A percentile compares a stretch with the other conserved stretches of the same genome.
Conservation (phyloP, 2,888 invertebrate species). For the Podabrus alpinus region DNA sequence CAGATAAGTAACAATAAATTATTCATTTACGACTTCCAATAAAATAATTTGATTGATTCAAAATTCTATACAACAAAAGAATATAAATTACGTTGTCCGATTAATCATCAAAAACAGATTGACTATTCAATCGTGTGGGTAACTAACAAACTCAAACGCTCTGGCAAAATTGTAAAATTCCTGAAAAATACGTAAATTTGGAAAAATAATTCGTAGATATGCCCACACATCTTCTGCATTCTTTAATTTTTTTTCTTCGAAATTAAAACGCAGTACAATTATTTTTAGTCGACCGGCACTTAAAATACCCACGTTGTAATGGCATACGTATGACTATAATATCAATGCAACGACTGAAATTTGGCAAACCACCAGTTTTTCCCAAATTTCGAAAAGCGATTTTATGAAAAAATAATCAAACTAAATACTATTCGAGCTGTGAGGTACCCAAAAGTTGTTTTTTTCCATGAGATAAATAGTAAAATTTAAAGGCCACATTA, state of each 20-base stretch:
- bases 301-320: not conserved
- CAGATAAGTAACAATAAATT: not conserved
- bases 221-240: no score
- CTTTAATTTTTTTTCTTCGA: not conserved
- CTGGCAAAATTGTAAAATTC: not conserved
- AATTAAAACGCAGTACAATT: not conserved
- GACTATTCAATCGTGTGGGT: no score
- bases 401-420: no score
- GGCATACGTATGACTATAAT: not conserved
- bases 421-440: no score
- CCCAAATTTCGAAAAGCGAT: not conserved
- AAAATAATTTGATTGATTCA: not conserved
- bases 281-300: not conserved
- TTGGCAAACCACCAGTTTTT: not conserved
- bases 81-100: no score
- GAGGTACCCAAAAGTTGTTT: not conserved
- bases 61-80: no score
- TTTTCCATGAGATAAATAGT: not conserved
- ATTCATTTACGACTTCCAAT: not conserved
- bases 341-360: not conserved
- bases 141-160: not conserved
- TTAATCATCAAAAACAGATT: no score
- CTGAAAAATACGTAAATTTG: not conserved
- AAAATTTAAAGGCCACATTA: not conserved
- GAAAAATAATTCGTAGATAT: not conserved